A percentile compares a stretch with the other conserved stretches of the same genome.
These are phyloP conservation scores for Lordiphosa collinella DNA, from an alignment of 1,140 invertebrate genomes.

Conservation along the genomic window DNA sequence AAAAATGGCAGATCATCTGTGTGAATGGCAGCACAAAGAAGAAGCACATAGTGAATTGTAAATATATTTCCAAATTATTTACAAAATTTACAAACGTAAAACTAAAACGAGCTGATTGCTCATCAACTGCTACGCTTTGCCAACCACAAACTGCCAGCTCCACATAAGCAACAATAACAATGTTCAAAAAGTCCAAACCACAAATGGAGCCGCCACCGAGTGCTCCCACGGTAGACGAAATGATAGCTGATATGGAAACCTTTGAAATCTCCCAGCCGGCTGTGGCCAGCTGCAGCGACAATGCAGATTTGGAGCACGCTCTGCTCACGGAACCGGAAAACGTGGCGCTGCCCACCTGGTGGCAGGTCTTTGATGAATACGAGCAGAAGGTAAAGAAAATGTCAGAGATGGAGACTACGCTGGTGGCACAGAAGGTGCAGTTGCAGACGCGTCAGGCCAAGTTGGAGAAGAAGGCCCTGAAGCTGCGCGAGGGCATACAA, in stretches of 20 bases:
- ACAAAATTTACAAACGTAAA: too few relatives aligned
- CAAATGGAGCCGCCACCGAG: conserved; percentile 48
- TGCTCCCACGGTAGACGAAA: conserved; percentile 55
- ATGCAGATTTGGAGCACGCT: conserved; percentile 36
- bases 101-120: too few relatives aligned
- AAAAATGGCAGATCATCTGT: too few relatives aligned
- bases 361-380: conserved; percentile 58
- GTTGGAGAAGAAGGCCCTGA: conserved; percentile 40
- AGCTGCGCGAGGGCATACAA: conserved; percentile 32
- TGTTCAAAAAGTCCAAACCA: conserved; percentile 67
- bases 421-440: conserved; percentile 35
- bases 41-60: too few relatives aligned
- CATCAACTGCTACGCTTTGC: not conserved
- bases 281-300: conserved; percentile 2
- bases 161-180: conserved; percentile 9
- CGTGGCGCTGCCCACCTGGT: conserved; percentile 41
- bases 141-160: not conserved
- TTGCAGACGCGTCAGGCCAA: conserved; percentile 36
- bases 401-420: conserved; percentile 17
- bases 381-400: conserved; percentile 51
- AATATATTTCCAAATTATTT: too few relatives aligned
- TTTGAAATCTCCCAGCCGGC: conserved; percentile 39
- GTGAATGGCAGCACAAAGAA: too few relatives aligned
- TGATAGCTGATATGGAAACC: conserved; percentile 59
- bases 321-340: conserved; percentile 47